Conservation (phyloP, 1,140 invertebrate genomes). For the Zeugodacus cucurbitae region DNA sequence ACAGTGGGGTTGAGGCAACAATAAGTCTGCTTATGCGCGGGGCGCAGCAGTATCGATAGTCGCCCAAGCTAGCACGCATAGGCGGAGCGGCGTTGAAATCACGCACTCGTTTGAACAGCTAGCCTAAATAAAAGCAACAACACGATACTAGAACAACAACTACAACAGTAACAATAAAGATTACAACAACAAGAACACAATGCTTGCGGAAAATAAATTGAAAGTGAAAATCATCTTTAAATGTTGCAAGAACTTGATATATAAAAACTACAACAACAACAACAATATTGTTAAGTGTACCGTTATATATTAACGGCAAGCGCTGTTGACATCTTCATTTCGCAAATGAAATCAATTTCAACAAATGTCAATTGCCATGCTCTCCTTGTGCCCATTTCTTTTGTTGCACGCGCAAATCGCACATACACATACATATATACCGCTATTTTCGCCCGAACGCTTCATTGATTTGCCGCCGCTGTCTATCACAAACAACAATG, state of each 20-base stretch:
- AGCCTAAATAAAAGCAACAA: not conserved
- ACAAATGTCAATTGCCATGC: constrained; percentile 35
- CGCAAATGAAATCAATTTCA: constrained; percentile 36
- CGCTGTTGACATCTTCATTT: not conserved
- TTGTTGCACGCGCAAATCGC: not conserved
- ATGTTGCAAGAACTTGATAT: too few species aligned
- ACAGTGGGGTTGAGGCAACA: not conserved
- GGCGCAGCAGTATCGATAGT: too few species aligned
- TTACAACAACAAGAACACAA: too few species aligned
- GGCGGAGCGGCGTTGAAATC: not conserved
- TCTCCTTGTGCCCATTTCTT: constrained; percentile 16
- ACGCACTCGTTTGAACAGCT: not conserved
- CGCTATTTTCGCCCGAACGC: not conserved
- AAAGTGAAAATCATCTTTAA: too few species aligned
- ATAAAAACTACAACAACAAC: too few species aligned
- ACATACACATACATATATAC: not conserved
- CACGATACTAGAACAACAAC: not conserved
- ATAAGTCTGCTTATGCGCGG: not conserved
- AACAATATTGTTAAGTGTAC: too few species aligned
- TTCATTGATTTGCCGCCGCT: constrained; percentile 21
- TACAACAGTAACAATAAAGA: not conserved
- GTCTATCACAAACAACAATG: not conserved
- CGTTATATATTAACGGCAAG: not conserved
- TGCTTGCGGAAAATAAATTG: too few species aligned
- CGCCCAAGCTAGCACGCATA: not conserved